A percentile compares a stretch with the other conserved stretches of the same genome.
Evolutionary conservation across 2,888 invertebrate species (phyloP).

Genomic region (Drosophila maculinotata): DNA sequence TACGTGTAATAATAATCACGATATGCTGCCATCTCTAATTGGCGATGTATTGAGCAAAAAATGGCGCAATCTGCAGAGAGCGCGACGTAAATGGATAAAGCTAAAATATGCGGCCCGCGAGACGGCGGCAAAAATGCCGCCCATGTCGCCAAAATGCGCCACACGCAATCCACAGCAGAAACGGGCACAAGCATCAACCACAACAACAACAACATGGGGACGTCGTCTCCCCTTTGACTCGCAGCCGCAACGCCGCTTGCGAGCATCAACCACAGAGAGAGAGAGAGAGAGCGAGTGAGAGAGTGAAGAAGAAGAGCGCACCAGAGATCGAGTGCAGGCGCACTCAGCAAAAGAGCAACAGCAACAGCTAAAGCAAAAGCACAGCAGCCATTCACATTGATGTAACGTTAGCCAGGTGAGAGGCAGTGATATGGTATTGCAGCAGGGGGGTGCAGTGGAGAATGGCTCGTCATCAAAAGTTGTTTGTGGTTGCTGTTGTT

Average conservation of each 20-base stretch:
- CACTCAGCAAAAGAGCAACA: constrained; percentile 39
- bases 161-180: constrained; percentile 70
- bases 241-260: constrained; percentile 20
- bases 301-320: constrained; percentile 8
- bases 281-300: constrained; percentile 13
- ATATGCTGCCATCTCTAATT: constrained; percentile 37
- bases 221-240: constrained; percentile 45
- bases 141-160: constrained; percentile 79
- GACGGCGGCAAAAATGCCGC: constrained; percentile 75
- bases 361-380: constrained; percentile 33
- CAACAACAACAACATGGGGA: constrained; percentile 38
- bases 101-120: constrained; percentile 71
- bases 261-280: constrained; percentile 17
- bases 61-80: constrained; percentile 75
- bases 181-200: constrained; percentile 44
- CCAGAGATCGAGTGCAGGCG: constrained; percentile 43
- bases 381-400: constrained; percentile 61
- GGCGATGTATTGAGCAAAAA: constrained; percentile 50
- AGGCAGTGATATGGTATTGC: constrained; percentile 22
- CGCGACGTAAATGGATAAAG: constrained; percentile 64
- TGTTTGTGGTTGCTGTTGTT: constrained; percentile 46
- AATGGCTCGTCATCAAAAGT: constrained; percentile 57
- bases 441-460: neutral
- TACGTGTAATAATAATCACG: constrained; percentile 3
- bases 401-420: constrained; percentile 76